Percentiles rank a stretch among this genome's conserved stretches.
phyloP scores from a whole-genome alignment of 2,113 vertebrate genomes.

The Tragelaphus scriptus region DNA sequence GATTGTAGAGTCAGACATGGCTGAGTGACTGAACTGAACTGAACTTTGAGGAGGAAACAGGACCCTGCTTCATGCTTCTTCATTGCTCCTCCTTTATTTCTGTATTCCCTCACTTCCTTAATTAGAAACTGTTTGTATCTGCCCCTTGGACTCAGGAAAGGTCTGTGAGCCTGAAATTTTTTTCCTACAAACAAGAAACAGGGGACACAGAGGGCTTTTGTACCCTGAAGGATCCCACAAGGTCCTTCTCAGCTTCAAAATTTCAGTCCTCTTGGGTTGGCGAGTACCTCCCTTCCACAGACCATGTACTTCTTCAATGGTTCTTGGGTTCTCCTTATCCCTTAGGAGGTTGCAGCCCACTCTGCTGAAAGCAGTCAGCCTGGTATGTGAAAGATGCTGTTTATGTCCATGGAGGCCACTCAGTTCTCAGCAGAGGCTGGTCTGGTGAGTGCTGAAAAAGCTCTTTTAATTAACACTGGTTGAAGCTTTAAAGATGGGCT shows the following conservation, averaged over 20 bases:
- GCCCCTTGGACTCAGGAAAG: not conserved
- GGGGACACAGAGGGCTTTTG: not conserved
- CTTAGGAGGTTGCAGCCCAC: not conserved
- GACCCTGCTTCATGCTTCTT: not conserved
- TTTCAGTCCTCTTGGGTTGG: not conserved
- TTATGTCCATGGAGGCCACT: not conserved
- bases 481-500: not conserved
- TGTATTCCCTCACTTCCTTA: not conserved
- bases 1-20: not conserved
- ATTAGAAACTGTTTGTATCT: not conserved
- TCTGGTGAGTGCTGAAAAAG: not conserved
- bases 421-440: not conserved
- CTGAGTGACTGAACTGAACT: not conserved
- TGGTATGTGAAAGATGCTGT: fast-evolving
- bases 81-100: not conserved
- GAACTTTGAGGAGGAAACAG: not conserved
- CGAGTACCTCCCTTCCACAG: not conserved
- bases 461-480: not conserved
- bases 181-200: not conserved
- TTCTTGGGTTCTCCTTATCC: not conserved
- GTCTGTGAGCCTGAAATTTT: not conserved
- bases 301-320: too few species aligned
- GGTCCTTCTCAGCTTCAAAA: not conserved
- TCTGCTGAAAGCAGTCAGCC: too few species aligned
- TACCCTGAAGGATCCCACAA: not conserved